phyloP scores from a whole-genome alignment of 2,888 invertebrate genomes.

The Bedellia somnulentella region DNA sequence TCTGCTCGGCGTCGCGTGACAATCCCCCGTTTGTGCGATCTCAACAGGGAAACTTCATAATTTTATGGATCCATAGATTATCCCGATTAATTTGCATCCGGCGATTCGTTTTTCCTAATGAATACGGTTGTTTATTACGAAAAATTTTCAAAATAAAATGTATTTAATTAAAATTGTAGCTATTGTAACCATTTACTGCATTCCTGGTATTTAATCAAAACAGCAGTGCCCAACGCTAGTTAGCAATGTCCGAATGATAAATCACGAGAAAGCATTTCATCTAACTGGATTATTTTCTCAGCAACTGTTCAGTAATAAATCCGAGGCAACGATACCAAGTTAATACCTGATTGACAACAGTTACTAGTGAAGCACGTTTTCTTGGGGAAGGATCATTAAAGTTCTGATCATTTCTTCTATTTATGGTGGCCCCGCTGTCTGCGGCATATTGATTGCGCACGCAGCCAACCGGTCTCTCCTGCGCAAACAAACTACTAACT shows the following conservation, averaged over 20 bases:
- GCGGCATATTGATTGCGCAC: constrained; percentile 38
- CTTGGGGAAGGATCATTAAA: constrained; percentile 35
- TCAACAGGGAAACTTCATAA: constrained; percentile 33
- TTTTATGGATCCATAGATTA: constrained; percentile 21
- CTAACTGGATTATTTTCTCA: background rate
- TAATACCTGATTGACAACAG: constrained; percentile 36
- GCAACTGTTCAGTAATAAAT: background rate
- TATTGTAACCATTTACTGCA: too few relatives aligned
- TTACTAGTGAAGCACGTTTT: constrained; percentile 30
- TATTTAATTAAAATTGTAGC: too few relatives aligned
- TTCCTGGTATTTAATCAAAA: too few relatives aligned
- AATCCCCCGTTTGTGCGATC: constrained; percentile 22
- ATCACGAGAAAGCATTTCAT: background rate
- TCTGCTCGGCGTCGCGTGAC: constrained; percentile 38
- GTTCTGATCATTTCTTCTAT: constrained; percentile 33
- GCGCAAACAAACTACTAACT: too few relatives aligned
- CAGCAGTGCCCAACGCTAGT: background rate
- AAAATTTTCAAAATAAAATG: too few relatives aligned
- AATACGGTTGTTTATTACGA: too few relatives aligned
- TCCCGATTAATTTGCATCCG: too few relatives aligned
- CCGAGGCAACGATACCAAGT: too few relatives aligned
- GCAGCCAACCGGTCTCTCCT: constrained; percentile 25
- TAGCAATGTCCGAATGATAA: background rate
- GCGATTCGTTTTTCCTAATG: too few relatives aligned
- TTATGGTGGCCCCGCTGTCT: constrained; percentile 41